Conservation (phyloP, 1,140 invertebrate species). For the Pogonomyrmex barbatus region DNA sequence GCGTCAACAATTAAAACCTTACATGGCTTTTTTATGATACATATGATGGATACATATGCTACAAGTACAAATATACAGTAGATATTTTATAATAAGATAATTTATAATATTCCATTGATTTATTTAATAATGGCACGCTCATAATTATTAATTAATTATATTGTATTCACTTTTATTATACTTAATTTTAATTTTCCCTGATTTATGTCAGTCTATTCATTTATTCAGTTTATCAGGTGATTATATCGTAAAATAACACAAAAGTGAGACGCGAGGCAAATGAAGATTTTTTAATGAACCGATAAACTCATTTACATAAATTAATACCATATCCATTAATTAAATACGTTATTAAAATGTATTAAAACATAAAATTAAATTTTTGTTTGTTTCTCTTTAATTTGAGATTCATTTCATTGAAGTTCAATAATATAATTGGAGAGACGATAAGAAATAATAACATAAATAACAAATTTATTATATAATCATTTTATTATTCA, state of each 20-base stretch:
- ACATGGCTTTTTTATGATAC: no score
- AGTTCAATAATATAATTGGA: slow-evolving; percentile 9
- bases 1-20: no score
- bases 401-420: neutral
- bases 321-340: neutral
- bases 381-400: neutral
- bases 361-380: slow-evolving; percentile 19
- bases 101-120: slow-evolving; percentile 2
- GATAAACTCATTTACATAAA: neutral
- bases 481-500: neutral
- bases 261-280: slow-evolving; percentile 12
- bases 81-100: no score
- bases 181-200: neutral
- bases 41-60: no score
- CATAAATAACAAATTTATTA: neutral
- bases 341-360: neutral
- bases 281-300: neutral
- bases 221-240: neutral
- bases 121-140: neutral
- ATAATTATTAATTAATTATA: neutral
- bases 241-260: neutral
- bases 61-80: no score
- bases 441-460: neutral
- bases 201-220: neutral
- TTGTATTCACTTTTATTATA: neutral